A percentile compares a stretch with the other conserved stretches of the same genome.
phyloP scores from a whole-genome alignment of 2,888 invertebrate genomes.

The Pegoplata infirma region DNA sequence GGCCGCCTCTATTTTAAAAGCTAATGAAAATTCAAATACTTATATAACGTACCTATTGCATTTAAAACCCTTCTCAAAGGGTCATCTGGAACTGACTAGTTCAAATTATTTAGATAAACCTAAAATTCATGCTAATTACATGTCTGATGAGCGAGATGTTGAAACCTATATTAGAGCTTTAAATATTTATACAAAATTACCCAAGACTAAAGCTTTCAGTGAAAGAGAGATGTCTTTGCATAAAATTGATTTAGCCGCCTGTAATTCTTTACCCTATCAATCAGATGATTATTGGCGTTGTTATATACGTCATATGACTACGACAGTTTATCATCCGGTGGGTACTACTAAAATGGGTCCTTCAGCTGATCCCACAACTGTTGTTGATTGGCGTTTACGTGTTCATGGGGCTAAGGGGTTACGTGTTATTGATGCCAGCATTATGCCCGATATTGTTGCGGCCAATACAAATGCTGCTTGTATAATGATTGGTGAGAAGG shows the following conservation, averaged over 20 bases:
- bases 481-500: slow-evolving; percentile 84
- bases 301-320: slow-evolving; percentile 86
- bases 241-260: slow-evolving; percentile 88
- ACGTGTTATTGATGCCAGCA: slow-evolving; percentile 83
- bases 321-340: slow-evolving; percentile 87
- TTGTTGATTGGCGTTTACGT: slow-evolving; percentile 80
- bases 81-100: slow-evolving; percentile 79
- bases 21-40: slow-evolving; percentile 73
- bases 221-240: slow-evolving; percentile 78
- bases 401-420: slow-evolving; percentile 80
- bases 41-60: slow-evolving; percentile 73
- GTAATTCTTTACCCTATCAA: slow-evolving; percentile 83
- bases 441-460: slow-evolving; percentile 82
- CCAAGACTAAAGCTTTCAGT: slow-evolving; percentile 77
- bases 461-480: slow-evolving; percentile 82
- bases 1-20: slow-evolving; percentile 72
- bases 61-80: slow-evolving; percentile 79
- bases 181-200: slow-evolving; percentile 73
- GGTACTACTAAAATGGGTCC: slow-evolving; percentile 84
- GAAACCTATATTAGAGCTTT: slow-evolving; percentile 74
- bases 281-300: slow-evolving; percentile 94
- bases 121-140: slow-evolving; percentile 81
- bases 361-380: slow-evolving; percentile 77
- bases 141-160: slow-evolving; percentile 80
- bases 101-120: slow-evolving; percentile 80